phyloP scores from a whole-genome alignment of 2,797 vertebrate genomes.

The Microctenopoma steveboyesi region DNA sequence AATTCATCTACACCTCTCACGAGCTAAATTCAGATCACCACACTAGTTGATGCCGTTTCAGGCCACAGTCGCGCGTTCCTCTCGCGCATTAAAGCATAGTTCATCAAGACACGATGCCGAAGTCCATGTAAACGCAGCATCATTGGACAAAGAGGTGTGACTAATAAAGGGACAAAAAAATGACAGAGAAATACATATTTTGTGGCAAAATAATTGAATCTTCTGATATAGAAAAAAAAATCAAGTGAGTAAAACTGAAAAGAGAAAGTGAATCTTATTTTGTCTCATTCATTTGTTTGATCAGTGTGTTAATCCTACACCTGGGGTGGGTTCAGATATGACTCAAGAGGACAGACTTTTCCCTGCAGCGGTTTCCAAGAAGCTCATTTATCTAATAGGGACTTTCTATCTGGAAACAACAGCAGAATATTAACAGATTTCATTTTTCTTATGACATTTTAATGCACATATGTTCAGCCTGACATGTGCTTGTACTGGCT shows the following conservation, averaged over 20 bases:
- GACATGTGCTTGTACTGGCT: neutral
- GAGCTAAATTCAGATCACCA: slow-evolving; percentile 61
- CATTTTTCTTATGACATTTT: too few relatives aligned
- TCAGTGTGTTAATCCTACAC: slow-evolving; percentile 33
- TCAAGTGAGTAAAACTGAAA: slow-evolving; percentile 44
- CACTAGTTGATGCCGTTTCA: slow-evolving; percentile 32
- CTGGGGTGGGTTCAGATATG: slow-evolving; percentile 37
- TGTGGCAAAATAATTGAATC: slow-evolving; percentile 12
- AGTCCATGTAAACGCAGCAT: neutral
- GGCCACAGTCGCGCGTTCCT: neutral
- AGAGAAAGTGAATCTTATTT: slow-evolving; percentile 37
- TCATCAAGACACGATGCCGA: neutral
- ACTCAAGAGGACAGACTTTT: slow-evolving; percentile 46
- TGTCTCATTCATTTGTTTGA: slow-evolving; percentile 20
- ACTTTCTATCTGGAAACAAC: slow-evolving; percentile 27
- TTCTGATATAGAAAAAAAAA: slow-evolving; percentile 21
- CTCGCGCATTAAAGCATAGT: slow-evolving; percentile 18
- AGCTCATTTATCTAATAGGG: neutral
- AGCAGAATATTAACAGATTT: too few relatives aligned
- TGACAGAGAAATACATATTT: neutral
- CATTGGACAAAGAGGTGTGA: neutral
- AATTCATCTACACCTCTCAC: slow-evolving; percentile 74
- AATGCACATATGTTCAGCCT: neutral
- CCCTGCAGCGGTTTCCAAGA: slow-evolving; percentile 45
- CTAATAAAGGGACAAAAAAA: neutral